Conservation (phyloP, 2,888 invertebrate species). For the Ophion slaviceki region DNA sequence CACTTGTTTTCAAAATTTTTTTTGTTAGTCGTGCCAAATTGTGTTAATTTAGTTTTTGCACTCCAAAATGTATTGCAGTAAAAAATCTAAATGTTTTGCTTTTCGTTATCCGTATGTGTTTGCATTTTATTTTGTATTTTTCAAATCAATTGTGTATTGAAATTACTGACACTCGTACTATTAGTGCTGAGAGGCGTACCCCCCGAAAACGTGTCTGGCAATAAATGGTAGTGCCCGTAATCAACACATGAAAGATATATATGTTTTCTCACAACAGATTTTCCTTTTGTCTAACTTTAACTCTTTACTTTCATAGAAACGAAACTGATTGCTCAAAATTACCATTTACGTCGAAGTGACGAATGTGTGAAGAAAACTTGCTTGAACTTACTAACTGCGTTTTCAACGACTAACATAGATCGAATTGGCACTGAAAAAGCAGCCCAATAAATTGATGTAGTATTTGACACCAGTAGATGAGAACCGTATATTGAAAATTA, state of each 20-base stretch:
- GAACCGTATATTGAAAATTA: conserved; percentile 32
- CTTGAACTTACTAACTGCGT: conserved; percentile 52
- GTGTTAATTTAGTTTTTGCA: conserved; percentile 25
- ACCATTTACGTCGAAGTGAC: conserved; percentile 18
- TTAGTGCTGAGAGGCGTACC: conserved; percentile 51
- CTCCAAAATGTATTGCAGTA: conserved; percentile 53
- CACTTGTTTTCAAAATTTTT: conserved; percentile 49
- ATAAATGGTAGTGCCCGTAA: conserved; percentile 47
- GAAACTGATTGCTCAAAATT: conserved; percentile 56
- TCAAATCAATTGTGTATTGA: conserved; percentile 46
- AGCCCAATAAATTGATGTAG: background rate
- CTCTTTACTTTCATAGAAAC: conserved; percentile 42
- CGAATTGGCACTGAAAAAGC: conserved; percentile 33
- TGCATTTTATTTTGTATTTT: conserved; percentile 45
- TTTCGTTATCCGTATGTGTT: conserved; percentile 57
- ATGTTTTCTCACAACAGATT: conserved; percentile 18
- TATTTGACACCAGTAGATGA: conserved; percentile 33
- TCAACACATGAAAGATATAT: conserved; percentile 18
- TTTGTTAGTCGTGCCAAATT: conserved; percentile 43
- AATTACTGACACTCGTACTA: conserved; percentile 60
- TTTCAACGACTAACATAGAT: conserved; percentile 48
- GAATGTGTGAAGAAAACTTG: conserved; percentile 59
- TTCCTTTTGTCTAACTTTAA: background rate
- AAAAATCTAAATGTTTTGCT: conserved; percentile 55
- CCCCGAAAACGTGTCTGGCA: conserved; percentile 42